A percentile compares a stretch with the other conserved stretches of the same genome.
Evolutionary conservation across 2,113 vertebrate species (phyloP).

Genomic region (Oophaga pumilio): DNA sequence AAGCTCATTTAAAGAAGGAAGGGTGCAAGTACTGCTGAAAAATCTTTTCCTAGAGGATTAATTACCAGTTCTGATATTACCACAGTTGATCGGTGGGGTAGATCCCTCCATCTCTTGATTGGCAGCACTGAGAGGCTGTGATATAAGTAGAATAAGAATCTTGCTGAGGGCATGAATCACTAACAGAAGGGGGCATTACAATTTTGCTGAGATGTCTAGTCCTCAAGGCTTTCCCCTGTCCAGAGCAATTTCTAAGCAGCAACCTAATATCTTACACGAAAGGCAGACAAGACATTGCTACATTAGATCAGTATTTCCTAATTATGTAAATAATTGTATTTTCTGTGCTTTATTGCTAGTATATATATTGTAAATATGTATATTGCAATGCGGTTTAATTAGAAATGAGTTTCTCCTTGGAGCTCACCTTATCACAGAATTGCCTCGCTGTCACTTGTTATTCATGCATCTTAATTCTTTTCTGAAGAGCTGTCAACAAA

Average conservation of each 20-base stretch:
- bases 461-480: slow-evolving; percentile 64
- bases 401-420: slow-evolving; percentile 63
- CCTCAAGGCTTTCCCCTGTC: background rate
- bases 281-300: background rate
- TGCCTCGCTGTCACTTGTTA: slow-evolving; percentile 62
- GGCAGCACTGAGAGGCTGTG: background rate
- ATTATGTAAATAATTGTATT: slow-evolving; percentile 5
- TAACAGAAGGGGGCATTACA: background rate
- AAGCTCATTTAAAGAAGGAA: too few relatives aligned
- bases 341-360: slow-evolving; percentile 15
- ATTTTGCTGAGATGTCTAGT: background rate
- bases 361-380: slow-evolving; percentile 46
- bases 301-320: background rate
- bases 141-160: background rate
- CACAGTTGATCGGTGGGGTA: too few relatives aligned
- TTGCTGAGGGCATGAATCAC: background rate
- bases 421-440: slow-evolving; percentile 57
- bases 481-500: slow-evolving; percentile 61
- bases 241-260: background rate
- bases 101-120: background rate
- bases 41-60: too few relatives aligned
- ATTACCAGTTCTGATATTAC: too few relatives aligned
- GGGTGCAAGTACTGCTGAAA: too few relatives aligned
- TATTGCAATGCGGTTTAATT: slow-evolving; percentile 14
- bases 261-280: background rate